These are phyloP conservation scores for Gnathonemus longibarbis DNA, from an alignment of 2,113 vertebrate genomes.

Conservation along the genomic window DNA sequence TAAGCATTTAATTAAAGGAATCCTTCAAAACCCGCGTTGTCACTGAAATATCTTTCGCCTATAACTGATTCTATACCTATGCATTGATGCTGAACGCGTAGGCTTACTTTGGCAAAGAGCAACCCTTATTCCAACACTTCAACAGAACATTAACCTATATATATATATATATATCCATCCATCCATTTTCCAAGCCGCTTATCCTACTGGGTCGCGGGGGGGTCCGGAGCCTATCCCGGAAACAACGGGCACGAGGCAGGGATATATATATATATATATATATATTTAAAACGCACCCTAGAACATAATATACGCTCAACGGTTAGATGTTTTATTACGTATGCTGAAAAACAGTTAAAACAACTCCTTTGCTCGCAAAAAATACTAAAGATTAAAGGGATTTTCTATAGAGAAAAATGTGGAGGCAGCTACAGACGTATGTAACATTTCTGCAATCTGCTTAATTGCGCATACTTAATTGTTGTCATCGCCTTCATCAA, in stretches of 20 bases:
- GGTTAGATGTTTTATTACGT: background rate
- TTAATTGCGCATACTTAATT: background rate
- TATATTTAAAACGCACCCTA: background rate
- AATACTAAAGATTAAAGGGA: background rate
- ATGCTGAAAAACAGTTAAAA: background rate
- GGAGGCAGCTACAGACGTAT: background rate
- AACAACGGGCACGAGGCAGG: too few relatives aligned
- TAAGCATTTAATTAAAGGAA: background rate
- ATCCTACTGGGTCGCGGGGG: too few relatives aligned
- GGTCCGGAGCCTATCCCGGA: too few relatives aligned
- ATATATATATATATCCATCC: background rate
- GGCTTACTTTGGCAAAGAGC: background rate
- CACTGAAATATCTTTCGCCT: too few relatives aligned
- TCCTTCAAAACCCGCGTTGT: background rate
- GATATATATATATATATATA: background rate
- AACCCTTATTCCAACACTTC: background rate
- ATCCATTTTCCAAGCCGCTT: too few relatives aligned
- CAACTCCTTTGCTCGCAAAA: background rate
- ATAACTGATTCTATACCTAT: too few relatives aligned
- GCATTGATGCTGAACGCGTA: too few relatives aligned
- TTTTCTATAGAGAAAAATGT: background rate
- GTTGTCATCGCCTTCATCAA: background rate
- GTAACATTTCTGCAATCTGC: background rate
- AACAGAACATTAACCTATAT: slow-evolving; percentile 16
- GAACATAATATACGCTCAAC: background rate